Evolutionary conservation across 2,888 invertebrate species (phyloP), one percentile per base, ranked within the genome.

Genomic region (Xestobium rufovillosum): DNA sequence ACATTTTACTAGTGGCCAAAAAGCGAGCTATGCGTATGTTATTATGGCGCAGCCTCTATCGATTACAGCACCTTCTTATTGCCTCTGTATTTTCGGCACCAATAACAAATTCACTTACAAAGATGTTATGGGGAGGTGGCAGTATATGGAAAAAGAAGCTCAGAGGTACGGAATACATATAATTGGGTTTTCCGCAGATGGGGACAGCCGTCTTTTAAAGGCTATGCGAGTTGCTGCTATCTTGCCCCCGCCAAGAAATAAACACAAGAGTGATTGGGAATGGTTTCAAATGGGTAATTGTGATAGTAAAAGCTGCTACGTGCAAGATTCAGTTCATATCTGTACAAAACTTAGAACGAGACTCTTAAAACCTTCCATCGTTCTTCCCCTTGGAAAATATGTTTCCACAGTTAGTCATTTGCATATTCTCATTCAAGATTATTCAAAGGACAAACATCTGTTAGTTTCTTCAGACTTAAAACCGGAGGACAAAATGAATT

Each of bases 151-250:
- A 15, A 11, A n/a, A 2, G 16, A 28, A 38, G 34, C 34, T 6
- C 9, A 14, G 4, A 26, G 26, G 19, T 2, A 33, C 14, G 29
- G 31, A 8, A 37, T 37, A 3, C 4, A 10, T 14, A 31, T 37
- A 12, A 26, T 16, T 9, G 51, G 51, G 12, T 42, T 50, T 30
- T 50, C 48, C n/a, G 43, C 49, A 4, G 52, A 54, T 43, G 49
- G 52, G 4, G 51, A 53, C 29, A 11, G 45, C 12, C 37, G 49
- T 8, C 32, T 52, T n/a, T 36, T 56, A 29, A 53, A 48, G 39
- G 45, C 48, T 25, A 54, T 53, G 51, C 16, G 28, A 9, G 10
- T 44, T 6, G 29, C 40, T 31, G 42, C 29, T 28, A 34, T 39
- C 31, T 36, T 45, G 4, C 43, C 42, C 9, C 11, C 37, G 36